Conservation (phyloP, 2,113 vertebrate species). For the Gobio gobio region DNA sequence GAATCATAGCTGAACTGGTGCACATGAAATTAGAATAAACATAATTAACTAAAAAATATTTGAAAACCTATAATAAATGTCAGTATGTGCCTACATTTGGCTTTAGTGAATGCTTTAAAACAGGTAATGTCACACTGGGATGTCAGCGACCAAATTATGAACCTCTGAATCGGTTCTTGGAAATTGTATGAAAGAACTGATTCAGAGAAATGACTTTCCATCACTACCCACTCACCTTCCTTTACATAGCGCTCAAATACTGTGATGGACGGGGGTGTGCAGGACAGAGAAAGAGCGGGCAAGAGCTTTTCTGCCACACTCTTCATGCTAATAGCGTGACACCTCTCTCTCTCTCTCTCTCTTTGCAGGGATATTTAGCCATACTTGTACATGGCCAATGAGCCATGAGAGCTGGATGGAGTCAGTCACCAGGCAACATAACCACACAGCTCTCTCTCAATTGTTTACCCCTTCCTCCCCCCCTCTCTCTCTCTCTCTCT, state of each 20-base stretch:
- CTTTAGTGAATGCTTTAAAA: not conserved
- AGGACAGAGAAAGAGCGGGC: not conserved
- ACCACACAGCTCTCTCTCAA: slow-evolving; percentile 46
- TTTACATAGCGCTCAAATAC: not conserved
- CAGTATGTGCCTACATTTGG: not conserved
- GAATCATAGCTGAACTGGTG: not conserved
- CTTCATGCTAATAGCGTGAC: slow-evolving; percentile 42
- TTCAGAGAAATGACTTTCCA: not conserved
- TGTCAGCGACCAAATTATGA: not conserved
- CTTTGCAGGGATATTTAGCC: slow-evolving; percentile 15
- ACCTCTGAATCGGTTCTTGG: not conserved
- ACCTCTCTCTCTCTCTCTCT: not conserved
- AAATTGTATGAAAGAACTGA: not conserved
- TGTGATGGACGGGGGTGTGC: not conserved
- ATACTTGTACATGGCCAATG: slow-evolving; percentile 43
- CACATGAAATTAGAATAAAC: not conserved
- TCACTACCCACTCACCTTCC: slow-evolving; percentile 4
- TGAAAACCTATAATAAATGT: not conserved
- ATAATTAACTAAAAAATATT: not conserved
- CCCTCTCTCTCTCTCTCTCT: slow-evolving; percentile 23
- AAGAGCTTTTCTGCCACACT: slow-evolving; percentile 29
- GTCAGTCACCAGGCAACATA: slow-evolving; percentile 72
- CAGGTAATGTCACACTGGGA: not conserved
- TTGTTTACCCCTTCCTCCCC: slow-evolving; percentile 39
- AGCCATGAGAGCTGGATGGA: slow-evolving; percentile 45